Conservation (phyloP, 2,797 vertebrate genomes). For the Hephaestus fuliginosus region DNA sequence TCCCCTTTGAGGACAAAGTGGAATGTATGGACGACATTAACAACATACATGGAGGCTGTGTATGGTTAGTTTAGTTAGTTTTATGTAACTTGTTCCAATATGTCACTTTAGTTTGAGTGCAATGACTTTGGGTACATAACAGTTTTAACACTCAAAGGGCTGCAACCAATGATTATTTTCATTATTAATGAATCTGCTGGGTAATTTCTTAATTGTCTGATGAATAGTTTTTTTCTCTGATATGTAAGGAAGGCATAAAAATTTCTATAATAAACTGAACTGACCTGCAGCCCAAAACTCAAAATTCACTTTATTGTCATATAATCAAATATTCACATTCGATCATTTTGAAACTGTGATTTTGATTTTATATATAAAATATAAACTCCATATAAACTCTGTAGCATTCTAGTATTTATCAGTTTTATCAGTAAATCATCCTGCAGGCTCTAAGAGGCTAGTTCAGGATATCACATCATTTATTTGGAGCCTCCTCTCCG, state of each 20-base stretch:
- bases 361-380: no score
- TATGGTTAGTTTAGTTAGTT: neutral
- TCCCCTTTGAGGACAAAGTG: neutral
- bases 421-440: neutral
- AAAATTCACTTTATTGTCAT: neutral
- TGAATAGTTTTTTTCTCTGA: neutral
- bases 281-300: neutral
- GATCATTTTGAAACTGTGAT: neutral
- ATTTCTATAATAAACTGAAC: no score
- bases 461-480: conserved; percentile 22
- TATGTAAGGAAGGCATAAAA: neutral
- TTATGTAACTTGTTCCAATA: neutral
- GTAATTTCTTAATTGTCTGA: neutral
- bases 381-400: neutral
- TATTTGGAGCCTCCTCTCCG: conserved; percentile 22
- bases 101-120: neutral
- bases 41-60: neutral
- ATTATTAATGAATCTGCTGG: neutral
- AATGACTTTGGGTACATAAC: neutral
- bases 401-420: neutral
- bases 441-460: neutral
- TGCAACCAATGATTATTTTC: neutral
- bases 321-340: neutral
- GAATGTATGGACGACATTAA: neutral
- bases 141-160: neutral